phyloP scores from a whole-genome alignment of 2,797 vertebrate species.

The Brotogeris chrysoptera region DNA sequence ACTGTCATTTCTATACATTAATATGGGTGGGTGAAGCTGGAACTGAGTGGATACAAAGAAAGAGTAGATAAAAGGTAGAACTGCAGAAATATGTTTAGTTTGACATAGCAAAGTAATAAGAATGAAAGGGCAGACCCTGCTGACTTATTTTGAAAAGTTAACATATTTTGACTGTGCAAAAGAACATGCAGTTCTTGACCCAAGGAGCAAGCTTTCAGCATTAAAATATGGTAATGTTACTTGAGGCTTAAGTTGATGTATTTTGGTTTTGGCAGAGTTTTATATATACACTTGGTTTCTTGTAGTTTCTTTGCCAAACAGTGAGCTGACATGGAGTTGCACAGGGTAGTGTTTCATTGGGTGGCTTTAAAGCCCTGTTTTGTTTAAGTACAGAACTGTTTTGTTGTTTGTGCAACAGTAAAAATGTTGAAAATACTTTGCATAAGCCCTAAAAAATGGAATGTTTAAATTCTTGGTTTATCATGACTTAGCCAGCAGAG shows the following conservation, averaged over 20 bases:
- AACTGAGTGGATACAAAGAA: background rate
- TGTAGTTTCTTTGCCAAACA: background rate
- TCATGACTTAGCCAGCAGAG: background rate
- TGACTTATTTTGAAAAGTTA: constrained; percentile 8
- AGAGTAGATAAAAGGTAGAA: background rate
- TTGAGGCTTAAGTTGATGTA: background rate
- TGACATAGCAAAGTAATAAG: background rate
- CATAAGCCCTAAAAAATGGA: background rate
- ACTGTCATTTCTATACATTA: background rate
- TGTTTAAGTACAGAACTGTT: background rate
- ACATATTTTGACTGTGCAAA: constrained; percentile 1
- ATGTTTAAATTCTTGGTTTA: background rate
- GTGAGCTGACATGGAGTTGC: background rate
- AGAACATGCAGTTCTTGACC: constrained; percentile 12
- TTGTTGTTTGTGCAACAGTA: background rate
- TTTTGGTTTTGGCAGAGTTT: background rate
- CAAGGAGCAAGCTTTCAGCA: background rate
- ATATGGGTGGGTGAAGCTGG: background rate
- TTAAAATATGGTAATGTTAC: background rate
- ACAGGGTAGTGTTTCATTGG: background rate
- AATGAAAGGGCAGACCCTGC: background rate
- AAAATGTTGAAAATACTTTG: background rate
- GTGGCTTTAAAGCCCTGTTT: background rate
- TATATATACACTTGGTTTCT: background rate
- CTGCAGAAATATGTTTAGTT: background rate